Evolutionary conservation across 2,113 vertebrate species (phyloP).

Genomic region (Syngnathus scovelli): DNA sequence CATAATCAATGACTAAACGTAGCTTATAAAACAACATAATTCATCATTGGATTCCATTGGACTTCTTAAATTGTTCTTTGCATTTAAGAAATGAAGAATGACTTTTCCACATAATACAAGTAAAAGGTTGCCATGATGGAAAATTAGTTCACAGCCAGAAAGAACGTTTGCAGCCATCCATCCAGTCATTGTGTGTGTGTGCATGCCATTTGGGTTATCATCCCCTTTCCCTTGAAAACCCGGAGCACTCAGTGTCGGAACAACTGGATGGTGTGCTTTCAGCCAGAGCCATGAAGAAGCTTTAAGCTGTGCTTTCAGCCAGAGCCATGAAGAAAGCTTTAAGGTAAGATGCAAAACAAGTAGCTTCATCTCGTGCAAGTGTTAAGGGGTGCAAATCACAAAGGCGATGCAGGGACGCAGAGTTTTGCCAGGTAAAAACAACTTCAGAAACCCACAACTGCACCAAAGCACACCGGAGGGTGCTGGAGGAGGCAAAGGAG

Average conservation of each 20-base stretch:
- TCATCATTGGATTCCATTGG: too few species aligned
- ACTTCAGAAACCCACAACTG: not conserved
- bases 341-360: conserved; percentile 4
- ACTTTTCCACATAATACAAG: not conserved
- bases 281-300: conserved; percentile 13
- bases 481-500: not conserved
- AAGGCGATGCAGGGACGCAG: not conserved
- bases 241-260: not conserved
- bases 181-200: not conserved
- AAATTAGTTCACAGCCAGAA: conserved; percentile 3
- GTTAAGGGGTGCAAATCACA: conserved; percentile 5
- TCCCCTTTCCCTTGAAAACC: not conserved
- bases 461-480: conserved; percentile 15
- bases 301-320: conserved; percentile 10
- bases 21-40: too few species aligned
- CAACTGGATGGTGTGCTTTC: conserved; percentile 12
- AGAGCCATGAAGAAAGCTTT: conserved; percentile 12
- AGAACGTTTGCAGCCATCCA: not conserved
- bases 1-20: too few species aligned
- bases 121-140: not conserved
- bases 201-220: too few species aligned
- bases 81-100: too few species aligned
- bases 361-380: conserved; percentile 27
- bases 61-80: too few species aligned
- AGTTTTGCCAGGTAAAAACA: conserved; percentile 7